Evolutionary conservation across 2,888 invertebrate genomes (phyloP).

Genomic region (Orthosia cruda): DNA sequence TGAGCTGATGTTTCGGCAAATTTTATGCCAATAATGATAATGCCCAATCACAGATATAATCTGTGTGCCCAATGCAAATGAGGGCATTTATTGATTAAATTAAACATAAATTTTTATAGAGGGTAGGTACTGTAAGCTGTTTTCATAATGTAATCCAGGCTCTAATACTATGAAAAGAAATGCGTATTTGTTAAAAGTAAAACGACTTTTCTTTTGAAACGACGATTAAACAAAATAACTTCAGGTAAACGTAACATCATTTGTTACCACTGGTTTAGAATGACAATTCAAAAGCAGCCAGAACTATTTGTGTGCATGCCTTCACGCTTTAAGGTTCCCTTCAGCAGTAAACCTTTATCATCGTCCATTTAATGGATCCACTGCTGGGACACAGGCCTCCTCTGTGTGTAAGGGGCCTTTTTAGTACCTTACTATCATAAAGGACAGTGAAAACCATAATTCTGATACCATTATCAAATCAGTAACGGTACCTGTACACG

Average conservation of each 20-base stretch:
- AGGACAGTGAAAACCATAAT: neutral
- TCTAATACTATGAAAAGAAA: no score
- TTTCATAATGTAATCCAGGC: neutral
- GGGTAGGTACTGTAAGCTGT: neutral
- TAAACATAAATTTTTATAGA: neutral
- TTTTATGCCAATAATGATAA: conserved; percentile 16
- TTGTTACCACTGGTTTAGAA: neutral
- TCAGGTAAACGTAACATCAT: neutral
- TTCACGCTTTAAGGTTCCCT: no score
- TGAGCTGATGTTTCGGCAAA: conserved; percentile 39
- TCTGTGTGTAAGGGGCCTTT: neutral
- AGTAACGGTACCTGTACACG: neutral
- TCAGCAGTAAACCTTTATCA: no score
- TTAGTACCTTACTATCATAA: neutral
- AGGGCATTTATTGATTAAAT: neutral
- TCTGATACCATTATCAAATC: neutral
- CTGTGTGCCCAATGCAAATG: neutral
- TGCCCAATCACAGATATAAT: no score
- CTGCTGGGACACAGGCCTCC: no score
- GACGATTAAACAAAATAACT: neutral
- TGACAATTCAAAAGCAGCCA: neutral
- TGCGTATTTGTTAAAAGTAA: no score
- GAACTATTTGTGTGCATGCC: neutral
- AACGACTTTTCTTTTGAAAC: no score
- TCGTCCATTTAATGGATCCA: no score